Evolutionary conservation across 2,888 invertebrate species (phyloP).

Genomic region (Scaptomyza flava): DNA sequence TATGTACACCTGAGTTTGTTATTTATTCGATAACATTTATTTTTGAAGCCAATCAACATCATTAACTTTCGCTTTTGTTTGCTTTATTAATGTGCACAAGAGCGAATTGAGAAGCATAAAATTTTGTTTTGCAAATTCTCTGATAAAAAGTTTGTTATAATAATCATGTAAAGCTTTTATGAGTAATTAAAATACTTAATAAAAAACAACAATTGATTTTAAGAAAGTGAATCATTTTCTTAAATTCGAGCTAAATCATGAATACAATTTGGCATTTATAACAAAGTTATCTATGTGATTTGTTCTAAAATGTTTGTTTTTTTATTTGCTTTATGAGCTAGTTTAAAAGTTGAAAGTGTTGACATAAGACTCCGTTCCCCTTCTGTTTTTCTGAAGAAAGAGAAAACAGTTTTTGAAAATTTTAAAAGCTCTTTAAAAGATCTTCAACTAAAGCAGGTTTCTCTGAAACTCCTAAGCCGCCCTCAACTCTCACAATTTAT

Average conservation of each 20-base stretch:
- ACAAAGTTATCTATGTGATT: too few species aligned
- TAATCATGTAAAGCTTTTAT: neutral
- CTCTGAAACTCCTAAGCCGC: too few species aligned
- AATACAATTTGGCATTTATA: too few species aligned
- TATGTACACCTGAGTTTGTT: slow-evolving; percentile 1
- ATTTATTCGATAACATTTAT: neutral
- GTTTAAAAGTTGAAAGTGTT: slow-evolving; percentile 7
- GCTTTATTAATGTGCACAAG: slow-evolving; percentile 18
- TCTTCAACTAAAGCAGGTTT: neutral
- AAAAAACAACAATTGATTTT: too few species aligned
- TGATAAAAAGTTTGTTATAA: slow-evolving; percentile 17
- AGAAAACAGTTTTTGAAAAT: slow-evolving; percentile 4
- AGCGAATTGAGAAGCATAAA: slow-evolving; percentile 42
- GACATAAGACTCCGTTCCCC: slow-evolving; percentile 47
- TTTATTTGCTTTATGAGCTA: neutral
- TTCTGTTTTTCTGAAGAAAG: slow-evolving; percentile 40
- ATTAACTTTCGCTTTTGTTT: slow-evolving; percentile 48
- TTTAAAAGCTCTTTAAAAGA: slow-evolving; percentile 10
- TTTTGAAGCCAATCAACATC: slow-evolving; percentile 36
- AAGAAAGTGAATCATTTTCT: too few species aligned
- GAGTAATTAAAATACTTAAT: slow-evolving; percentile 16
- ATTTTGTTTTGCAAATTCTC: slow-evolving; percentile 14
- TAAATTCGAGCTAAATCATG: too few species aligned
- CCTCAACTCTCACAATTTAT: slow-evolving; percentile 42
- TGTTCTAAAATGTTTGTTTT: neutral